Percentiles rank a stretch among this genome's conserved stretches.
phyloP scores from a whole-genome alignment of 2,797 vertebrate genomes.

The Hippopotamyrus pictus region DNA sequence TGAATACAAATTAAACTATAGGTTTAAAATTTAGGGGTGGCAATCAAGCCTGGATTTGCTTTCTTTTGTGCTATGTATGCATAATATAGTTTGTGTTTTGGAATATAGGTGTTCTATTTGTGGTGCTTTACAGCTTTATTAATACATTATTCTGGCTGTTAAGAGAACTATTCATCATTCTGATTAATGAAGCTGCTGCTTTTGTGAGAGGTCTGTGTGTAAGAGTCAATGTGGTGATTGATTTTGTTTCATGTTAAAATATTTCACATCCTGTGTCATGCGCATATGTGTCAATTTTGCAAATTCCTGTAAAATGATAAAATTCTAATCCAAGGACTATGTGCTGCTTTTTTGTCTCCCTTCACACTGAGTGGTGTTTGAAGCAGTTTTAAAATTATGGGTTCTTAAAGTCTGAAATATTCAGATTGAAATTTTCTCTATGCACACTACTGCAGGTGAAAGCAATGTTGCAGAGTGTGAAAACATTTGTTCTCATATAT shows the following conservation, averaged over 20 bases:
- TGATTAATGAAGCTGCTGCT: slow-evolving; percentile 67
- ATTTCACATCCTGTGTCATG: slow-evolving; percentile 27
- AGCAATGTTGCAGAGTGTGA: neutral
- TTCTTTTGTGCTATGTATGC: slow-evolving; percentile 25
- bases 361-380: neutral
- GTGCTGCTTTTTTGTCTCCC: neutral
- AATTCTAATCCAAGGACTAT: neutral
- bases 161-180: slow-evolving; percentile 72
- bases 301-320: neutral
- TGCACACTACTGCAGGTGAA: neutral
- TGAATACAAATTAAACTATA: slow-evolving; percentile 16
- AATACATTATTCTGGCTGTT: slow-evolving; percentile 76
- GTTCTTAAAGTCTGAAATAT: neutral
- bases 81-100: slow-evolving; percentile 51
- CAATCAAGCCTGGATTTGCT: neutral
- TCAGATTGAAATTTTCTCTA: neutral
- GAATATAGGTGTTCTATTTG: slow-evolving; percentile 68
- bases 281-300: neutral
- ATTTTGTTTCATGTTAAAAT: slow-evolving; percentile 53
- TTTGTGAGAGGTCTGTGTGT: slow-evolving; percentile 67
- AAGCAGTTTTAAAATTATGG: neutral
- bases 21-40: neutral
- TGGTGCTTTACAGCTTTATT: slow-evolving; percentile 69
- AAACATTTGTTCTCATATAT: neutral
- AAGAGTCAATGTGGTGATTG: slow-evolving; percentile 65